Percentiles rank a stretch among this genome's conserved stretches.
Conservation (phyloP, 2,797 vertebrate genomes). For the Eutrigla gurnardus region DNA sequence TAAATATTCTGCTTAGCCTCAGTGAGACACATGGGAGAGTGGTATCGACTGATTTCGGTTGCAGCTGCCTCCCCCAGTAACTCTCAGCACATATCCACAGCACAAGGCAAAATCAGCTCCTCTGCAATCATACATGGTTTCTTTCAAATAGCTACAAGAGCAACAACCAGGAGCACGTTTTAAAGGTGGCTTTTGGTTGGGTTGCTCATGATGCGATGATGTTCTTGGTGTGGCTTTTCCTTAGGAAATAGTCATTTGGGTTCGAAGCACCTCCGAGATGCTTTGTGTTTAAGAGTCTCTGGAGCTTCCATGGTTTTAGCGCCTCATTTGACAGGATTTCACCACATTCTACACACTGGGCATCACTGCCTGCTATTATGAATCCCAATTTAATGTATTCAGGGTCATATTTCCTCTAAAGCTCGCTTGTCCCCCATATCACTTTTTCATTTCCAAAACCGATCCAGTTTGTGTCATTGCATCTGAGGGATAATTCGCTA, state of each 20-base stretch:
- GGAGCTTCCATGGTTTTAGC: not conserved
- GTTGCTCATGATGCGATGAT: not conserved
- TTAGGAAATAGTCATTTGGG: not conserved
- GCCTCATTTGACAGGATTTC: not conserved
- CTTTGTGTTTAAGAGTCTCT: conserved; percentile 1
- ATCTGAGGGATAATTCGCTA: not conserved
- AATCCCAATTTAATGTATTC: not conserved
- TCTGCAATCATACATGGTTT: not conserved
- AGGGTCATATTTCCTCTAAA: not conserved
- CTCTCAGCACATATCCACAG: not conserved
- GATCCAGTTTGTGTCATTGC: not conserved
- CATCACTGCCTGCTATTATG: not conserved
- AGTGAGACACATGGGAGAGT: not conserved
- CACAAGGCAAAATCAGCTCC: not conserved
- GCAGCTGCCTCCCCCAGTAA: not conserved
- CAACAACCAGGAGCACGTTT: not conserved
- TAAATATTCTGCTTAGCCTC: not conserved
- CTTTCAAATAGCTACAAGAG: not conserved
- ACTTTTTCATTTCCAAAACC: not conserved
- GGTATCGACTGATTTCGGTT: not conserved
- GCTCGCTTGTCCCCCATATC: not conserved
- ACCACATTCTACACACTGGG: conserved; percentile 1
- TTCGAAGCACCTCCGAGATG: not conserved
- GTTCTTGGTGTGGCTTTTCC: not conserved
- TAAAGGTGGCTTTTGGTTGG: not conserved